These are phyloP conservation scores for Sepioteuthis lessoniana DNA, from an alignment of 2,888 invertebrate genomes.

Conservation along the genomic window DNA sequence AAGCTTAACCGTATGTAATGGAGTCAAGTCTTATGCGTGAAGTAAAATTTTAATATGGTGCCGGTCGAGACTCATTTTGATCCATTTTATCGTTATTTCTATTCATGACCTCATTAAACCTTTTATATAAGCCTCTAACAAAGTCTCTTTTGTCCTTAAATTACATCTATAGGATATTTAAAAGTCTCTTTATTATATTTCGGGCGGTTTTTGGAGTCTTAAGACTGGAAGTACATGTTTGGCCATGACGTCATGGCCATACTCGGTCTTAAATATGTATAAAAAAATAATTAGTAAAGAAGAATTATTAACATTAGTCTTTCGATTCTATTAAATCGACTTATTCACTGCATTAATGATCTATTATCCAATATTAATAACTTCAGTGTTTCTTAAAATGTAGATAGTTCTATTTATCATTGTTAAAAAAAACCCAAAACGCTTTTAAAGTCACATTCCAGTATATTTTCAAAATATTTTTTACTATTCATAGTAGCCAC, in stretches of 20 bases:
- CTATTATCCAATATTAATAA: neutral
- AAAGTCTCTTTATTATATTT: neutral
- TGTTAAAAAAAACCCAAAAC: neutral
- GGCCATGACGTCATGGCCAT: neutral
- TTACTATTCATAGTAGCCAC: neutral
- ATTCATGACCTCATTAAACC: neutral
- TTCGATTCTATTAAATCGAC: neutral
- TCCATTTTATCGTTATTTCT: neutral
- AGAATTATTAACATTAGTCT: neutral
- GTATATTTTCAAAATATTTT: neutral
- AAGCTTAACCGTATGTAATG: no score
- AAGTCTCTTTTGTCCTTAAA: neutral
- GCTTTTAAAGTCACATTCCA: no score
- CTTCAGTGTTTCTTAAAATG: neutral
- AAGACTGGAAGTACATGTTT: constrained; percentile 12
- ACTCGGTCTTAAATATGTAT: neutral
- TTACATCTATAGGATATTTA: neutral
- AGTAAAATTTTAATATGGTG: neutral
- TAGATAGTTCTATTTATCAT: neutral
- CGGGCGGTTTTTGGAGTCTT: neutral
- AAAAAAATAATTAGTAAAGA: neutral
- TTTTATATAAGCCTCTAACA: no score
- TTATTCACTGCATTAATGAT: neutral
- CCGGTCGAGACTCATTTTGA: neutral
- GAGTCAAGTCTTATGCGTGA: no score